Base-by-base conservation (phyloP, 2,888 invertebrate genomes). In the Folsomia candida region DNA sequence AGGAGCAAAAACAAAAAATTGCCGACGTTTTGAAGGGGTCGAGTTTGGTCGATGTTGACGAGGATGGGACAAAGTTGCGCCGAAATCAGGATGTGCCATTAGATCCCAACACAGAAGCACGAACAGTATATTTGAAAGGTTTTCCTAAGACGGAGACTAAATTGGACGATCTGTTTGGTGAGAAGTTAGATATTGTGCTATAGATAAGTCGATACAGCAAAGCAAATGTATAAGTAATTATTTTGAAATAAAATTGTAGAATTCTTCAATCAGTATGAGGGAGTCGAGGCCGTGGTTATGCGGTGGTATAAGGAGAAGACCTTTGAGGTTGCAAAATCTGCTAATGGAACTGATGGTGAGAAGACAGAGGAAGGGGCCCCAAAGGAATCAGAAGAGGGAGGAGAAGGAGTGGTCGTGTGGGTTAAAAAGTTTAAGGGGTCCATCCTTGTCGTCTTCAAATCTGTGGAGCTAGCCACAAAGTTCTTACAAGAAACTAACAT, bases 51-150 rank as follows among this genome's bases (percentile, higher is more conserved):
- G 76, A 90, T 87, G 82, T 90, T 1, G 88, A 87, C 60, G 90
- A 90, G 75, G 89, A 90, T 79, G 85, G 84, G 24, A 87, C 85
- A 57, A 92, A 93, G 83, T 86, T 95, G 58, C 86, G 95, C 20
- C 86, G 96, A 59, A 88, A 87, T 74, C 88, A 88, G 0, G 88
- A 89, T 3, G 85, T 88, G 78, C 91, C 92, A 0, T 81, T 96
- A 18, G 92, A 92, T 81, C 89, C 90, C 82, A 90, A 91, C 74
- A 91, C 93, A 76, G 92, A 93, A 75, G 85, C 86, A 2, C 87
- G 93, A 68, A 92, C 94, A 0, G 87, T 93, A 20, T 98, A 97
- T 81, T 89, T 90, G 63, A 97, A 97, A 86, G 93, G 93, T 3
- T 94, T 94, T 81, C 89, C 91, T 0, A 87, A 88, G 81, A 72